Evolutionary conservation across 2,113 vertebrate genomes (phyloP), one percentile per base, ranked within the genome.

Genomic region (Notarius quadriscutis): DNA sequence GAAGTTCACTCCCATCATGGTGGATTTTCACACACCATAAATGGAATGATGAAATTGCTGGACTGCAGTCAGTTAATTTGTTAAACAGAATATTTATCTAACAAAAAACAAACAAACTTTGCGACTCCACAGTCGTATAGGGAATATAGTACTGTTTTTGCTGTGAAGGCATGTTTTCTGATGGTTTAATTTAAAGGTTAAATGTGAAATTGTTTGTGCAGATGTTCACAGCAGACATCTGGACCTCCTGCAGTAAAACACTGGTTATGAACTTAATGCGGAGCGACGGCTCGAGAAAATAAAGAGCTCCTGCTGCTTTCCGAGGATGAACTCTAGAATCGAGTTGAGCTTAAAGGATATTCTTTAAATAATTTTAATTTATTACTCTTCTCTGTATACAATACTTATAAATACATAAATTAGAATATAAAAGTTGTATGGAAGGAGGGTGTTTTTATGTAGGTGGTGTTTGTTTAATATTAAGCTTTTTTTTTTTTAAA

Each of bases 201-300:
- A 83, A 30, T 17, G 48, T 84, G 82, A 71, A 22, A 11, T 4
- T 34, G n/a, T 84, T 84, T 69, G n/a, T 12, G 27, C 88, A 89
- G 84, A 84, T 89, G 88, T 83, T 51, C 80, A 63, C 60, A 78
- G 80, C 62, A 78, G 79, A 65, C 71, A 6, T 2, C 51, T 30
- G 50, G 72, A 86, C 60, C 72, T 75, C 84, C 84, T 78, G 79
- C 65, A 51, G 69, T 77, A 69, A 25, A 65, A 55, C 81, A 41
- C 57, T 69, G 72, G 57, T 58, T 65, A n/a, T 72, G 79, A 75
- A 41, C 58, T 41, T 55, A 81, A 81, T 20, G 1, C 34, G 4
- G 41, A 51, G 48, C 22, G 10, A 14, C 9, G 22, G 72, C 9
- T 11, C 18, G 41, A 74, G 22, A 77, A 77, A 5, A 77, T 77